Conservation (phyloP, 1,140 invertebrate genomes). For the Micrasema minimum region DNA sequence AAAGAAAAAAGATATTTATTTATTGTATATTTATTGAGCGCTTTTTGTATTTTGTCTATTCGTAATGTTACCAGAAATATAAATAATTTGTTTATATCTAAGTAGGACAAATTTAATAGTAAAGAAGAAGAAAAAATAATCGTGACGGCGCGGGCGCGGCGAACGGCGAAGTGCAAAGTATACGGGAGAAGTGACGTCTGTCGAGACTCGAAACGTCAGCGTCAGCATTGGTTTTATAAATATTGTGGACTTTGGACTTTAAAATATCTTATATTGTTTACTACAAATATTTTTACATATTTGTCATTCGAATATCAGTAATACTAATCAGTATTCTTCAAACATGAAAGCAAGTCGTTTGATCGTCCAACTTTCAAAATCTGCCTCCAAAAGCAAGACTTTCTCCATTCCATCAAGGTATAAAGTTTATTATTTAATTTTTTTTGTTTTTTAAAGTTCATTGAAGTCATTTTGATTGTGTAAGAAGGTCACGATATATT, state of each 20-base stretch:
- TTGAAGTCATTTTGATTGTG: slow-evolving; percentile 3
- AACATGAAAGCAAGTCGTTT: slow-evolving; percentile 37
- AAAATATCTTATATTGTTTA: background rate
- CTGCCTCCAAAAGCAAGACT: slow-evolving; percentile 8
- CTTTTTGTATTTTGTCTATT: slow-evolving; percentile 18
- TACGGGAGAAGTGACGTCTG: too few relatives aligned
- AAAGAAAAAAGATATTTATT: too few relatives aligned
- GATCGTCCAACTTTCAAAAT: slow-evolving; percentile 8
- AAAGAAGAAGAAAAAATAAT: too few relatives aligned
- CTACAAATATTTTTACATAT: background rate
- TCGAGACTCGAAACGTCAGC: too few relatives aligned
- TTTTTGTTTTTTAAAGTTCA: background rate
- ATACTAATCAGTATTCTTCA: slow-evolving; percentile 4
- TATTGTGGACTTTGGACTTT: slow-evolving; percentile 37
- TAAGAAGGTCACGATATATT: too few relatives aligned
- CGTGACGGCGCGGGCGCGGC: too few relatives aligned
- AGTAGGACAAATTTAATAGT: too few relatives aligned
- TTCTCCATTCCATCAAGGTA: slow-evolving; percentile 33
- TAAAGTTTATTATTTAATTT: background rate
- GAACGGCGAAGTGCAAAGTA: too few relatives aligned
- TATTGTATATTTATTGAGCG: too few relatives aligned
- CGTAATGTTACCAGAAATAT: background rate
- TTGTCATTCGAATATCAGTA: too few relatives aligned
- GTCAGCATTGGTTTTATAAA: background rate
- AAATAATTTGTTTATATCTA: too few relatives aligned